Evolutionary conservation across 1,140 invertebrate genomes (phyloP).

Genomic region (Arion vulgaris): DNA sequence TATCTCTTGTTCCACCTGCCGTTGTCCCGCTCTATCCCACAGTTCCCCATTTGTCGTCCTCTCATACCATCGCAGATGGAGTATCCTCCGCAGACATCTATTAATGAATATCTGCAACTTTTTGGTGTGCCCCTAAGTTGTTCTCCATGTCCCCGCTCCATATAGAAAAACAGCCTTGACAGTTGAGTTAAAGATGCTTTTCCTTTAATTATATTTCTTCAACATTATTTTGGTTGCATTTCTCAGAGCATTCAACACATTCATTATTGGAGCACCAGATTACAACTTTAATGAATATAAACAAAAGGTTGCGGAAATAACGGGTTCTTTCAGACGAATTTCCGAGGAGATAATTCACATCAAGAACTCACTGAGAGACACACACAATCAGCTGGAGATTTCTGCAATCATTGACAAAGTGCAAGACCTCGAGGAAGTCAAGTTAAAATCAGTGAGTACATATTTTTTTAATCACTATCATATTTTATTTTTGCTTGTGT

Average conservation of each 20-base stretch:
- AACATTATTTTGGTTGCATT: neutral
- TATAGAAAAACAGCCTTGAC: too few relatives aligned
- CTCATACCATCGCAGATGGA: too few relatives aligned
- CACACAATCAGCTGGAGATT: conserved; percentile 32
- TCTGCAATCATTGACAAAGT: conserved; percentile 36
- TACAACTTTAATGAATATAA: conserved; percentile 34
- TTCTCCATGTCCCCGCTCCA: too few relatives aligned
- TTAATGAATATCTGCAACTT: too few relatives aligned
- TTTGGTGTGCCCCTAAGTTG: too few relatives aligned
- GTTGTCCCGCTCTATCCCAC: too few relatives aligned
- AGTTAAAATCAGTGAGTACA: conserved; percentile 22
- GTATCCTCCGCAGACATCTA: too few relatives aligned
- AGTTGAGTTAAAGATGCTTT: too few relatives aligned
- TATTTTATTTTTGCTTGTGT: neutral
- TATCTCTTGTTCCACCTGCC: too few relatives aligned
- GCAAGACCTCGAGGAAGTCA: conserved; percentile 33
- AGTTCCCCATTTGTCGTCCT: too few relatives aligned
- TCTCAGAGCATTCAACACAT: conserved; percentile 30
- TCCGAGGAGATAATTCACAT: conserved; percentile 41
- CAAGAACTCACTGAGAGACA: conserved; percentile 36
- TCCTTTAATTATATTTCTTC: too few relatives aligned
- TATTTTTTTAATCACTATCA: too few relatives aligned
- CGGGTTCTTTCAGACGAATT: conserved; percentile 16
- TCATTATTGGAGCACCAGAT: conserved; percentile 11
- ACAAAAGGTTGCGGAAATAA: conserved; percentile 34